Evolutionary conservation across 2,888 invertebrate genomes (phyloP).

Genomic region (Dryococelus australis): DNA sequence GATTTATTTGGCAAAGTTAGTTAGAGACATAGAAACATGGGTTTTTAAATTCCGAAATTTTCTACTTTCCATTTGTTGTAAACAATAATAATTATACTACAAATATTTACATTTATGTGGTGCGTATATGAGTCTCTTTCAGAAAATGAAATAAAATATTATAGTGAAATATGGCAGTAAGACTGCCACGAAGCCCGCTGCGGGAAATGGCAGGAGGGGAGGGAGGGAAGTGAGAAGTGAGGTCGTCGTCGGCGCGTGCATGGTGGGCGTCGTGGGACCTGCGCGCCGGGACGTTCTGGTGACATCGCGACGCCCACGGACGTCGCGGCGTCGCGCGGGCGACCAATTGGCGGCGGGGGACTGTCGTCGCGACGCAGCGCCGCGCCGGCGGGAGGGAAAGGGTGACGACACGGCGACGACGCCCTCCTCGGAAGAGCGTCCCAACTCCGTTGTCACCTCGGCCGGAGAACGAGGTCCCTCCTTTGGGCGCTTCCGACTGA

Average conservation of each 20-base stretch:
- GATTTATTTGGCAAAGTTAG: no score
- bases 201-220: neutral
- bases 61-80: no score
- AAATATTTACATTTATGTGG: no score
- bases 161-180: no score
- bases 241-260: neutral
- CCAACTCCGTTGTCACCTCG: no score
- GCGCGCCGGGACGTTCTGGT: neutral
- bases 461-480: no score
- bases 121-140: no score
- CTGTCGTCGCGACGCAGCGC: neutral
- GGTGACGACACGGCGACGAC: neutral
- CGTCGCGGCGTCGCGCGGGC: neutral
- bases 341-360: neutral
- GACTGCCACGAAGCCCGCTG: neutral
- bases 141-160: no score
- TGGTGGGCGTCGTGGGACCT: neutral
- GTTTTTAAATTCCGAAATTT: no score
- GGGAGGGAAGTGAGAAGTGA: neutral
- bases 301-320: neutral
- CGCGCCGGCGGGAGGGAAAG: neutral
- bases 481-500: no score
- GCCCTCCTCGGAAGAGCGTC: neutral
- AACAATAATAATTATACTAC: no score
- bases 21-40: no score